Evolutionary conservation across 2,797 vertebrate species (phyloP), one percentile per base, ranked within the genome.

Genomic region (Rhabdophis nuchalis): DNA sequence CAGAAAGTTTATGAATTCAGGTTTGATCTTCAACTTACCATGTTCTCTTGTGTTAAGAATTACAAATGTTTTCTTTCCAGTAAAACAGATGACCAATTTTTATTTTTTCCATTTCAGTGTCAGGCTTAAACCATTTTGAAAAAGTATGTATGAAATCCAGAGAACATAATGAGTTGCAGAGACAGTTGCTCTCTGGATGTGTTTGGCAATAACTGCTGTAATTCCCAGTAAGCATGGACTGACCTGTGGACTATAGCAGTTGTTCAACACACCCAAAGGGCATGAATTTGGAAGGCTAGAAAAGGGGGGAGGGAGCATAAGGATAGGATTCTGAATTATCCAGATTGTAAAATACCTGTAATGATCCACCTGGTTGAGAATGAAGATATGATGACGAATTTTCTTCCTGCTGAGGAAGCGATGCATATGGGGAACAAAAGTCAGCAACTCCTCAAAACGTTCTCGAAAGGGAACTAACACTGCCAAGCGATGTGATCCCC

Each of bases 291-390:
- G 10, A 46, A 82, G 41, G 72, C 41, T 82, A 32, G 86, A 10
- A 4, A 86, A 53, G 13, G 32, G 14, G 3, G 12, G 1, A 20
- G 25, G 36, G 20, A 29, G 8, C 25, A 52, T 60, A 9, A 56
- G 18, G 16, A 54, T 64, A 77, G 57, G 50, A 20, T 60, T 82
- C 53, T 18, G 2, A 68, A 46, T 89, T 32, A 92, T 56, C n/a
- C 86, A 85, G 52, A 41, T 46, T 27, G 29, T 5, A 87, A 29
- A 95, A 97, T 96, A 99, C 99, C 99, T 98, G 97, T 98, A 99
- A 92, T 98, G 99, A 94, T 99, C 99, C 96, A 99, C 97, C 97
- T 99, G 99, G 97, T 99, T 99, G 96, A 99, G 97, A 92, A 99
- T 92, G 9, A 99, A 95, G 96, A 99, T 99, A 96, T 96, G 98